Percentiles rank a stretch among this genome's conserved stretches.
These are phyloP conservation scores for Hydrochoerus hydrochaeris DNA, from an alignment of 2,113 vertebrate genomes.

Conservation along the genomic window DNA sequence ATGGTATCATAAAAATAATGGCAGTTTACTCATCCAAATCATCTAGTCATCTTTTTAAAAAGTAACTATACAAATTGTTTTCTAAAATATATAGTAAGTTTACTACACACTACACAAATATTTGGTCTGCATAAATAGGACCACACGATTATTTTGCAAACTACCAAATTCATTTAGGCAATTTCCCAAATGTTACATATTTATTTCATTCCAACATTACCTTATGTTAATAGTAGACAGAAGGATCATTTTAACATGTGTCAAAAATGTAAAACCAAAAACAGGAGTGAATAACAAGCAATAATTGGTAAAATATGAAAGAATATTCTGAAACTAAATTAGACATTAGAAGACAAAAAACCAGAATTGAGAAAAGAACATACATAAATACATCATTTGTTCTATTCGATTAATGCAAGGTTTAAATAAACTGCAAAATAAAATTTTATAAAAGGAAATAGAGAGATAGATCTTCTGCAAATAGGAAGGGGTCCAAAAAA, in stretches of 20 bases:
- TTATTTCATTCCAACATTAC: background rate
- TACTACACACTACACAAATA: background rate
- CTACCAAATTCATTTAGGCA: background rate
- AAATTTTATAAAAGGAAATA: background rate
- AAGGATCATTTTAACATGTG: slow-evolving; percentile 32
- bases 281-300: background rate
- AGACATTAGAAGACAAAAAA: background rate
- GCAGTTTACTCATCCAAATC: background rate
- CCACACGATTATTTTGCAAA: background rate
- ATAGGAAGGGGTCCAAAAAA: background rate
- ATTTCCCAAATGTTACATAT: background rate
- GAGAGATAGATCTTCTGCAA: background rate
- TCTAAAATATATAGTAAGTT: slow-evolving; percentile 1
- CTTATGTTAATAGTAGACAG: background rate
- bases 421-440: background rate
- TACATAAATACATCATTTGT: background rate
- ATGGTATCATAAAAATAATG: background rate
- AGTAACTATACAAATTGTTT: background rate
- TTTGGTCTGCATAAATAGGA: background rate
- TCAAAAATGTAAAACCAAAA: slow-evolving; percentile 23
- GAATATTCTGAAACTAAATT: background rate
- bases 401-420: background rate
- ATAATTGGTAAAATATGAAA: background rate
- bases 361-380: background rate
- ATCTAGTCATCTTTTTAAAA: background rate